phyloP scores from a whole-genome alignment of 2,797 vertebrate species.

The Acipenser oxyrinchus region DNA sequence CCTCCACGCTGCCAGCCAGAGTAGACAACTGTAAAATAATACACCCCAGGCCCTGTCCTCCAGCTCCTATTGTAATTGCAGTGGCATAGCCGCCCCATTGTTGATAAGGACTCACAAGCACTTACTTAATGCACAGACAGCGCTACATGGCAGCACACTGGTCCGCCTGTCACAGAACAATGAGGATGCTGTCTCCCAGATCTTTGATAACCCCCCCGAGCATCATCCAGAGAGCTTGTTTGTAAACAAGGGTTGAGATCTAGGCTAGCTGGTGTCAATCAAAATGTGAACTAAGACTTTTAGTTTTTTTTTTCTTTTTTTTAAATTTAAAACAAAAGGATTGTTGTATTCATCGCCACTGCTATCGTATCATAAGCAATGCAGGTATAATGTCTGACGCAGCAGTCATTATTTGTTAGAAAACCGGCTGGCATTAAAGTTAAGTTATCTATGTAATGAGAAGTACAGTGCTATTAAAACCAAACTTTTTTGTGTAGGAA shows the following conservation, averaged over 20 bases:
- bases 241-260: conserved; percentile 46
- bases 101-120: conserved; percentile 54
- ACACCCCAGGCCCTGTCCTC: conserved; percentile 55
- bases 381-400: too few species aligned
- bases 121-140: conserved; percentile 60
- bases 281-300: conserved; percentile 2
- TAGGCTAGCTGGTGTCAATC: not conserved
- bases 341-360: too few species aligned
- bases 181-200: conserved; percentile 60
- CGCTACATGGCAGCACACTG: conserved; percentile 49
- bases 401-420: too few species aligned
- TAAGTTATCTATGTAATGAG: too few species aligned
- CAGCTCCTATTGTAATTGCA: conserved; percentile 57
- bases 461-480: too few species aligned
- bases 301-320: too few species aligned
- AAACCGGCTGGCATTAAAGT: too few species aligned
- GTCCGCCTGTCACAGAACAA: conserved; percentile 52
- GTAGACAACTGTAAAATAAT: conserved; percentile 22
- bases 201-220: conserved; percentile 45
- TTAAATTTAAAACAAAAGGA: too few species aligned
- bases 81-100: conserved; percentile 63
- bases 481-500: too few species aligned
- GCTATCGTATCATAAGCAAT: too few species aligned
- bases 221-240: conserved; percentile 25
- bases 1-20: not conserved